Percentiles rank a stretch among this genome's conserved stretches.
Evolutionary conservation across 2,113 vertebrate species (phyloP).

Genomic region (Pedionomus torquatus): DNA sequence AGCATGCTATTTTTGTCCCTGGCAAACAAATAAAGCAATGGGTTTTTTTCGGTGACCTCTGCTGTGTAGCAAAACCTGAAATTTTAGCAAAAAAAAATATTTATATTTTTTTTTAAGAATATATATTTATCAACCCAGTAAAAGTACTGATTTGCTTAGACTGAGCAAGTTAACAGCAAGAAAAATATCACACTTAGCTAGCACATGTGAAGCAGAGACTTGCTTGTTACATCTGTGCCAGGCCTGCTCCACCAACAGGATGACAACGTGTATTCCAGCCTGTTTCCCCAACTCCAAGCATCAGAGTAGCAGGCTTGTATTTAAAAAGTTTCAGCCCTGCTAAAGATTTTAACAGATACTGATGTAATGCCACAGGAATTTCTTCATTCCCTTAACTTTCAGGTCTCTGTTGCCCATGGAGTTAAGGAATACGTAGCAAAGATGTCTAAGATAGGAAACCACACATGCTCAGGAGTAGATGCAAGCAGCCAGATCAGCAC

Average conservation of each 20-base stretch:
- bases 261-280: not conserved
- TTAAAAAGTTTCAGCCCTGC: not conserved
- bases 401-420: not conserved
- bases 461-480: not conserved
- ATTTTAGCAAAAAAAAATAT: not conserved
- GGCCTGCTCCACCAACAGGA: not conserved
- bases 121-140: not conserved
- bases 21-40: not conserved
- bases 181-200: not conserved
- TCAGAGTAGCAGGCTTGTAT: not conserved
- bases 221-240: not conserved
- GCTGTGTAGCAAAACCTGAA: not conserved
- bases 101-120: not conserved
- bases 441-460: not conserved
- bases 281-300: not conserved
- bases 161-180: not conserved
- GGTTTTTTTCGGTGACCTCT: not conserved
- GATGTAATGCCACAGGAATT: not conserved
- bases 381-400: not conserved
- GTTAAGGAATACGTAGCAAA: not conserved
- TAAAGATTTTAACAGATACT: not conserved
- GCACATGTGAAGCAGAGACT: not conserved
- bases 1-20: not conserved
- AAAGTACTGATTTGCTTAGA: not conserved
- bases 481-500: not conserved